Base-by-base conservation (phyloP, 2,888 invertebrate genomes). In the Meandrusa payeni region DNA sequence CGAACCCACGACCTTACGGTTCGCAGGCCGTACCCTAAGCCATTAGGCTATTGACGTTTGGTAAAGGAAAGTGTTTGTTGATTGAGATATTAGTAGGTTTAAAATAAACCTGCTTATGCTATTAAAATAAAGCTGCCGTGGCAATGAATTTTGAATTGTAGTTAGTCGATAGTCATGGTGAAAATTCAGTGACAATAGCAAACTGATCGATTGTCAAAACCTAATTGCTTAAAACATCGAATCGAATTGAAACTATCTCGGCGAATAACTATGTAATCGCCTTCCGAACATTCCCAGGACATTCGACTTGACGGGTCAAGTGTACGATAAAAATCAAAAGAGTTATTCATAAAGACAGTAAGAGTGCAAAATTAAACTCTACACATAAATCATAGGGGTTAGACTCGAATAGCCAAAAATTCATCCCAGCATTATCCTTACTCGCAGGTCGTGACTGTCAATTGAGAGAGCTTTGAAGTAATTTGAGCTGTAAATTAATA, bases 291-390 rank as follows among this genome's bases (percentile, higher is more conserved):
- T 81, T 82, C 83, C 68, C 83, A 80, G 81, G 81, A 75, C 76
- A 76, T 72, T 65, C 69, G 61, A 67, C 76, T 74, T 77, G 77
- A 79, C 78, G 76, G 83, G 82, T 82, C 81, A 81, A 77, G 71
- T 63, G 64, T 59, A 69, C 69, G 79, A 82, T 81, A 76, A 77
- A 73, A 78, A 83, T 81, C 80, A 70, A 69, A 71, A 56, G 69
- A 74, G 62, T 70, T 73, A 74, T 77, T 76, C 74, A 73, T 73
- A 61, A 54, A 12, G 11, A 38, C 27, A 4, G 19, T 12, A 11
- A 11, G 10, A 50, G 53, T 42, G 22, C 38, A 1, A 74, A 69
- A 61, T 57, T 1, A 42, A 26, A 59, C 62, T 48, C 46, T 63
- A 61, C 23, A 0, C 0, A 1, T 2, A 9, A 10, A 0, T 2